Evolutionary conservation across 2,797 vertebrate genomes (phyloP).

Genomic region (Graptemys geographica): DNA sequence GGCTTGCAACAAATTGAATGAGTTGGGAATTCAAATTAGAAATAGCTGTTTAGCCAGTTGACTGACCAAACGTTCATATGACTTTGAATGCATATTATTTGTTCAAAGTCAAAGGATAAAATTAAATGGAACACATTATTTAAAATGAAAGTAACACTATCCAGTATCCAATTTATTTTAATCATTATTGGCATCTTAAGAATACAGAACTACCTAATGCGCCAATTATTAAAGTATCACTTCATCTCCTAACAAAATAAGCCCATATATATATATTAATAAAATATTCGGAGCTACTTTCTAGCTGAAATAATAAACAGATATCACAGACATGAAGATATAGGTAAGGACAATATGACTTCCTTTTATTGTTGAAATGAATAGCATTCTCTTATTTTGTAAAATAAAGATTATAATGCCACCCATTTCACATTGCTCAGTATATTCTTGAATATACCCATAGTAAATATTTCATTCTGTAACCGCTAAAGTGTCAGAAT

Average conservation of each 20-base stretch:
- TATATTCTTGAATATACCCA: not conserved
- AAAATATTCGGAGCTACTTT: too few relatives aligned
- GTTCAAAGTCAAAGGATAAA: not conserved
- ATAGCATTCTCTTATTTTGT: not conserved
- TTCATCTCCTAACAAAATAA: too few relatives aligned
- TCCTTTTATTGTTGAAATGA: not conserved
- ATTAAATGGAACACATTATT: too few relatives aligned
- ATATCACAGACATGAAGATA: too few relatives aligned
- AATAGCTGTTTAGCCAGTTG: not conserved
- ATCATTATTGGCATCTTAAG: not conserved
- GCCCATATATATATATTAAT: too few relatives aligned
- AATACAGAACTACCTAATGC: too few relatives aligned
- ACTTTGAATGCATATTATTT: not conserved
- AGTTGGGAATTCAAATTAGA: not conserved
- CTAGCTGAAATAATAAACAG: too few relatives aligned
- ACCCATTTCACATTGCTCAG: not conserved
- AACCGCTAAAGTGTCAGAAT: not conserved
- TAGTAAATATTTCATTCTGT: not conserved
- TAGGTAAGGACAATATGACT: not conserved
- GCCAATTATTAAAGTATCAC: too few relatives aligned
- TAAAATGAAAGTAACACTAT: too few relatives aligned
- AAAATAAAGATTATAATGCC: not conserved
- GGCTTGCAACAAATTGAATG: not conserved
- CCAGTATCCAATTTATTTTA: too few relatives aligned
- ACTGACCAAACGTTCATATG: not conserved